Base-by-base conservation (phyloP, 2,888 invertebrate species). In the Pammene aurita region DNA sequence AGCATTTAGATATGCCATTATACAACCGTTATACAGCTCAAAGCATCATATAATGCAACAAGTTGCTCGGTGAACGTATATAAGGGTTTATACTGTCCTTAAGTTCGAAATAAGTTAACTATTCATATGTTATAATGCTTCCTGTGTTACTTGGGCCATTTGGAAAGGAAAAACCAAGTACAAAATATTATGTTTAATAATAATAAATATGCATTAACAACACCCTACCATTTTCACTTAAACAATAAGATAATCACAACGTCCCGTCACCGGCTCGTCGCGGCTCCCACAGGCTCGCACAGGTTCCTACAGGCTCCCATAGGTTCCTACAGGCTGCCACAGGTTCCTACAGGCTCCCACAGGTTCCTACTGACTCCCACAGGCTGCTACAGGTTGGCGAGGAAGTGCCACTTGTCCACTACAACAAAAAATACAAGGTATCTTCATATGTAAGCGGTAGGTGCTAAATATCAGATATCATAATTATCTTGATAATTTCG, bases 351-450 rank as follows among this genome's bases (percentile, higher is more conserved):
- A 46, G 48, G 16, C 16, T 26, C 2, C 26, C 26, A 26, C 26
- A 26, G 26, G 26, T 26, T 26, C 26, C 26, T 26, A 26, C 26
- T 26, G 26, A 4, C 26, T 26, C 16, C 48, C 48, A 48, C 48
- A 16, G 18, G 10, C 13, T 46, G 16, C 10, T 84, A 90, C 76
- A 90, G 82, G 83, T 72, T 88, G 66, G 89, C 82, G 44, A 91
- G 66, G 87, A 76, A 90, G 83, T 90, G 87, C 85, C 86, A 89
- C 75, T 87, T 87, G 84, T 90, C 87, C 80, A 89, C 90, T 87
- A 88, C 44, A 83, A 87, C 76, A 78, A 62, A 46, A 13, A 54
- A 54, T n/a, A 34, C 1, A n/a, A 34, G 34, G 10, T 18, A 18
- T 16, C 0, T 46, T 14, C 46, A 14, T 46, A 9, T 4, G 26